phyloP scores from a whole-genome alignment of 2,113 vertebrate species.

The Bothrops jararaca region DNA sequence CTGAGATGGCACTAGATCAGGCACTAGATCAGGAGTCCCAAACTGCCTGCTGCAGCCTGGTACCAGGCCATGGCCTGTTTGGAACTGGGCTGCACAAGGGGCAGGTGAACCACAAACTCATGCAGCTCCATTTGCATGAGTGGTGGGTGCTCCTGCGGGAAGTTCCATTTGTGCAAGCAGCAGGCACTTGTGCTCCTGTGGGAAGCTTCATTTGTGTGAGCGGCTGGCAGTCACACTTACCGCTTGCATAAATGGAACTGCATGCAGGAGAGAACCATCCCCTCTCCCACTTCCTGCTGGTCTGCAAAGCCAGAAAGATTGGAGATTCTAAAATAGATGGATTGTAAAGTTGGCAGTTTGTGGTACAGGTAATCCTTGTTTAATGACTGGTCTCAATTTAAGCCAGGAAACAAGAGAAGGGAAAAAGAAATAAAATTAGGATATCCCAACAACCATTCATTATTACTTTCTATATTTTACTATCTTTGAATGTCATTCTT shows the following conservation, averaged over 20 bases:
- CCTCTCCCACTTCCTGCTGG: no score
- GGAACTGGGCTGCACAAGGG: no score
- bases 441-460: background rate
- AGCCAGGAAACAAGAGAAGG: background rate
- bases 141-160: background rate
- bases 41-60: no score
- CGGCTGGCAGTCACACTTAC: background rate
- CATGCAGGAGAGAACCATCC: background rate
- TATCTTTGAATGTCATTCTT: background rate
- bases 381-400: background rate
- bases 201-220: background rate
- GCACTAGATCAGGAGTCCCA: background rate
- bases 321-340: background rate
- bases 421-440: background rate
- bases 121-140: background rate
- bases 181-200: no score
- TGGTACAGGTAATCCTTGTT: background rate
- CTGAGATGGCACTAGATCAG: background rate
- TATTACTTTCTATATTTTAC: background rate
- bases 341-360: background rate
- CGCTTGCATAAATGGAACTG: background rate
- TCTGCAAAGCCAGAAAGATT: background rate
- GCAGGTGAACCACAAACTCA: no score
- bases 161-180: no score
- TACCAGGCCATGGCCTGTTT: no score